Evolutionary conservation across 2,888 invertebrate species (phyloP), one percentile per base, ranked within the genome.

Genomic region (Ceramica pisi): DNA sequence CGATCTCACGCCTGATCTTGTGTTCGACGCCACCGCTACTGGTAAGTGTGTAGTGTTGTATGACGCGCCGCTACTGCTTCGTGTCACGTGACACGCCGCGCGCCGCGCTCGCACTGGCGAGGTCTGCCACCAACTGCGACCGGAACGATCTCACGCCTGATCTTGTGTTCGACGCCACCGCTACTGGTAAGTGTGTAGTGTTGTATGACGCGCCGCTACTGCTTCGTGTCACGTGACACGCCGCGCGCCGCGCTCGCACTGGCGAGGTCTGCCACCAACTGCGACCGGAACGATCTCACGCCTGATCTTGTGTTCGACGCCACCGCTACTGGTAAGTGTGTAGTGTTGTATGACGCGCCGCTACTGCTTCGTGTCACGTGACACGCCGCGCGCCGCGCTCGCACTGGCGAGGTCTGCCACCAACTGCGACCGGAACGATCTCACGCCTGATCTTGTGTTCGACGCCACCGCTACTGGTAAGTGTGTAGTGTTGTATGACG

Each of bases 321-420:
- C 71, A 97, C 97, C 80, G 97, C 97, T 88, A 96, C 96, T 87
- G 97, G 97, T 97, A 46, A 82, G 81, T 75, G 12, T 48, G 48
- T 3, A 31, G 5, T 3, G 31, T 2, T 5, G 2, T 38, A 38
- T 38, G 38, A 38, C 38, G 38, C 90, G 97, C 57, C 96, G 98
- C 82, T 97, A 97, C 94, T 98, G 98, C 94, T 98, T 98, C 94
- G 97, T 98, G 94, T 97, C 98, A 89, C 97, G 97, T 77, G 97
- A 97, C 90, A 97, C 90, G 96, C 97, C 38, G 96, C 97, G 50
- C 97, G 97, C 67, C 19, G 96, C 91, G 83, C 84, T 92, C 83
- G 73, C 92, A 0, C 97, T 97, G 83, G 96, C 97, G 59, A 97
- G 97, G 67, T 97, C 97, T 55, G 96, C 97, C 7, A 96, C 96